Percentiles rank a stretch among this genome's conserved stretches.
These are phyloP conservation scores for Elegia similella DNA, from an alignment of 2,888 invertebrate genomes.

Conservation along the genomic window DNA sequence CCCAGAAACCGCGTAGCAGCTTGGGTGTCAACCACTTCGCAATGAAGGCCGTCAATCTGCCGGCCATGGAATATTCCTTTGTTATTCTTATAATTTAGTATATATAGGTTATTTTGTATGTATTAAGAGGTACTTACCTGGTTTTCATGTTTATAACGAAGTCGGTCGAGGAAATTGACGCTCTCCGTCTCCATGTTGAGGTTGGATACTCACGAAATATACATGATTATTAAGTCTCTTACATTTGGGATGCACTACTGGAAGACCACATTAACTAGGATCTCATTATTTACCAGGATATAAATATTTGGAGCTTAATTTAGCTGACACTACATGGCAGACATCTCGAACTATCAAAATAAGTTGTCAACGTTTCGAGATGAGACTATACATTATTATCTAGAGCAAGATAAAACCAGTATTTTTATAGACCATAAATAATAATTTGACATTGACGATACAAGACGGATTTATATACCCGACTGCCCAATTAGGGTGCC, in stretches of 20 bases:
- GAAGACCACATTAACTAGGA: constrained; percentile 36
- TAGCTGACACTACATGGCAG: constrained; percentile 2
- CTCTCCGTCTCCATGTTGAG: constrained; percentile 58
- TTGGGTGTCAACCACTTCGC: too few species aligned
- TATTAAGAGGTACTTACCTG: constrained; percentile 39
- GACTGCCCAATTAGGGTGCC: too few species aligned
- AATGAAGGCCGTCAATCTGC: too few species aligned
- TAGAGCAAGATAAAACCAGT: too few species aligned
- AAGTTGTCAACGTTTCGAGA: background rate
- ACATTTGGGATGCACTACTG: constrained; percentile 32
- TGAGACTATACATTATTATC: too few species aligned
- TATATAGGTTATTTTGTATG: too few species aligned
- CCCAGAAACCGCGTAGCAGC: too few species aligned
- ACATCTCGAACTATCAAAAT: background rate
- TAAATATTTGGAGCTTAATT: background rate
- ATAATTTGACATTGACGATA: too few species aligned
- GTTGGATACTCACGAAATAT: constrained; percentile 29
- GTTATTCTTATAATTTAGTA: too few species aligned
- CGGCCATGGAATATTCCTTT: too few species aligned
- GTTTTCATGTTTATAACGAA: constrained; percentile 54
- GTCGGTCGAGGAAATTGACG: constrained; percentile 48
- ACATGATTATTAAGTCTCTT: constrained; percentile 30
- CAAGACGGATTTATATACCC: too few species aligned
- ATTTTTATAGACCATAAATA: too few species aligned
- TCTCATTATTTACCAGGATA: background rate